Conservation (phyloP, 1,140 invertebrate genomes). For the Aphis craccivora region DNA sequence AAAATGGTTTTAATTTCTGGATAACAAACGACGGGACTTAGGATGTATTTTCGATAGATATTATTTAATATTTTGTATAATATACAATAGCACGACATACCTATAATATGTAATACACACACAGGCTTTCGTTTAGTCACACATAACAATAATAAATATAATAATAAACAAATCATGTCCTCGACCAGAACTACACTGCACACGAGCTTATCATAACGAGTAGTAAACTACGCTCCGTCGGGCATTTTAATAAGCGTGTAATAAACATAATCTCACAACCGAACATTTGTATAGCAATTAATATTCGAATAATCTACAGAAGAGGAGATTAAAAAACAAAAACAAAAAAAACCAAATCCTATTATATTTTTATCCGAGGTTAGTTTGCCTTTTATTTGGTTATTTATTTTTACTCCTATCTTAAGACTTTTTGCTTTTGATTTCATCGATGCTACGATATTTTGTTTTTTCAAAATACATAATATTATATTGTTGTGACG, state of each 20-base stretch:
- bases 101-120: neutral
- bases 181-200: neutral
- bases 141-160: constrained; percentile 15
- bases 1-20: neutral
- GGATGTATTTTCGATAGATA: neutral
- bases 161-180: neutral
- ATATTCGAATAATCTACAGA: neutral
- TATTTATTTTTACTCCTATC: neutral
- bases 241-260: neutral
- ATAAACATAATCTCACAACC: neutral
- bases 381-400: neutral
- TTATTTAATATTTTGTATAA: neutral
- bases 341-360: neutral
- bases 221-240: neutral
- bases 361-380: neutral
- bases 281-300: neutral
- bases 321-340: neutral
- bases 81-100: neutral
- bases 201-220: neutral
- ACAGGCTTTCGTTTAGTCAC: neutral
- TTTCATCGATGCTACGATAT: neutral
- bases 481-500: neutral
- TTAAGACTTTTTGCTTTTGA: neutral
- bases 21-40: neutral
- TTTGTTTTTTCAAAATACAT: neutral